phyloP scores from a whole-genome alignment of 1,140 invertebrate species.

The Zaprionus africanus region DNA sequence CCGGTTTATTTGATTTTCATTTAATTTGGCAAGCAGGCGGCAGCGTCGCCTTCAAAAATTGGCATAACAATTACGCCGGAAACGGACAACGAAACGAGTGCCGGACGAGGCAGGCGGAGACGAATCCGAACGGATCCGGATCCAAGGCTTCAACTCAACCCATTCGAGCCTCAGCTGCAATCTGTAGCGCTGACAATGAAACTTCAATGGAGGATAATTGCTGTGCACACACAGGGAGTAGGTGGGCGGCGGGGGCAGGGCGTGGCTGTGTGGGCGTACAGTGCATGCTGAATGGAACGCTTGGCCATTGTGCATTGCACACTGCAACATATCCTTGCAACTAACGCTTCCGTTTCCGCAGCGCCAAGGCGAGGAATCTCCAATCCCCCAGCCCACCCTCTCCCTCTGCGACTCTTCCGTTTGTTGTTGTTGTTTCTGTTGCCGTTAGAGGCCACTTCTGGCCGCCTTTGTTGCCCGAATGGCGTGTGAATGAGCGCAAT shows the following conservation, averaged over 20 bases:
- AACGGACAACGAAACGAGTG: conserved; percentile 49
- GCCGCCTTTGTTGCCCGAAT: conserved; percentile 58
- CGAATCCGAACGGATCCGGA: not conserved
- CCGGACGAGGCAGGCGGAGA: not conserved
- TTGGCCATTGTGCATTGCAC: conserved; percentile 48
- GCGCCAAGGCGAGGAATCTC: conserved; percentile 63
- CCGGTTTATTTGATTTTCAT: conserved; percentile 73
- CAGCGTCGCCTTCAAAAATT: conserved; percentile 57
- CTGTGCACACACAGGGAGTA: conserved; percentile 32
- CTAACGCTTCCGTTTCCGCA: conserved; percentile 80
- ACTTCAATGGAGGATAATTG: conserved; percentile 75
- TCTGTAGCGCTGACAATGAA: conserved; percentile 70
- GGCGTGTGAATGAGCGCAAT: conserved; percentile 79
- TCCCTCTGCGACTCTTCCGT: conserved; percentile 18
- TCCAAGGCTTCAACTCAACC: not conserved
- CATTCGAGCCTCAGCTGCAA: conserved; percentile 48
- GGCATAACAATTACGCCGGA: conserved; percentile 76
- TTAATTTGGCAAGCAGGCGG: conserved; percentile 65
- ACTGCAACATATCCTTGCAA: conserved; percentile 77
- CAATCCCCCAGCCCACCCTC: not conserved
- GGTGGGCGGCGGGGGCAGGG: not conserved
- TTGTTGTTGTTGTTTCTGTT: conserved; percentile 31
- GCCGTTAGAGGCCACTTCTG: conserved; percentile 57
- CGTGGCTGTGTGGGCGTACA: not conserved
- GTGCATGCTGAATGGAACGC: conserved; percentile 32